Conservation (phyloP, 2,113 vertebrate species). For the Cromileptes altivelis region DNA sequence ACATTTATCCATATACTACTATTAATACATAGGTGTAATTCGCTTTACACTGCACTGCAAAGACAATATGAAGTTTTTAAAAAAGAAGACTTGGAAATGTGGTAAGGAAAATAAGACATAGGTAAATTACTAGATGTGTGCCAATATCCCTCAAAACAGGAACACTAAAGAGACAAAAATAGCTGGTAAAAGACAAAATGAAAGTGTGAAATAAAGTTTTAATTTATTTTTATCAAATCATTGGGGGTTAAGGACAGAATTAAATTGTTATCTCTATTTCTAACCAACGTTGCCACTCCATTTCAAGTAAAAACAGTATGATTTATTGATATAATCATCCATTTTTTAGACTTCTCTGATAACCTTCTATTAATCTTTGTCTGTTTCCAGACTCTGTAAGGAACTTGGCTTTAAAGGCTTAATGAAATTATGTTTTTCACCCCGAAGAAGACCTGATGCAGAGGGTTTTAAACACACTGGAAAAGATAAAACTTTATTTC, state of each 20-base stretch:
- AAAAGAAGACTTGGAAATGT: background rate
- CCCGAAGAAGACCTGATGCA: slow-evolving; percentile 56
- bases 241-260: background rate
- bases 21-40: background rate
- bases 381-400: background rate
- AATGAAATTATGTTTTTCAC: background rate
- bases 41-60: background rate
- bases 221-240: background rate
- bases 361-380: background rate
- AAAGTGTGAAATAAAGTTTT: background rate
- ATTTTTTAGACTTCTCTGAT: background rate
- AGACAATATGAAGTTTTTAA: background rate
- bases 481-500: slow-evolving; percentile 87
- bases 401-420: slow-evolving; percentile 13
- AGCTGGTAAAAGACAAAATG: background rate
- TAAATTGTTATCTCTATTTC: background rate
- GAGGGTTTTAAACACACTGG: slow-evolving; percentile 81
- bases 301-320: background rate
- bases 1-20: background rate
- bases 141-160: background rate
- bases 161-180: background rate
- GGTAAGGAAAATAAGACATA: background rate
- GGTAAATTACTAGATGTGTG: background rate
- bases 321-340: background rate
- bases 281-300: background rate